A percentile compares a stretch with the other conserved stretches of the same genome.
These are phyloP conservation scores for Chrosomus eos DNA, from an alignment of 2,797 vertebrate genomes.

Conservation along the genomic window DNA sequence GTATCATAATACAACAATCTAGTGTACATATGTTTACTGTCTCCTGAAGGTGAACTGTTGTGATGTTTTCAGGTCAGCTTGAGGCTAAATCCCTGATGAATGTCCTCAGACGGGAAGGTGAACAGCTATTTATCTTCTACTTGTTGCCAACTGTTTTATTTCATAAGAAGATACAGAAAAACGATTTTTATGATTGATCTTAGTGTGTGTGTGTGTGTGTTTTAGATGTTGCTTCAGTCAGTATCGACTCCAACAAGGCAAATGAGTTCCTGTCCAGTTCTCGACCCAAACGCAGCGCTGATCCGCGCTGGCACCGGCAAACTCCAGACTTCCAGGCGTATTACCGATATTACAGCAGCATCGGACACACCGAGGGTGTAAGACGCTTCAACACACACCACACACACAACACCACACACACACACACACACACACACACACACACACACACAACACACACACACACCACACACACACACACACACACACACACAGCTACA, in stretches of 20 bases:
- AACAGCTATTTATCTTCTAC: neutral
- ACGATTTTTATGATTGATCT: too few species aligned
- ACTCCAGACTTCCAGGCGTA: conserved; percentile 84
- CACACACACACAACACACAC: too few species aligned
- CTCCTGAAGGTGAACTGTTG: neutral
- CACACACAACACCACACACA: too few species aligned
- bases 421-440: too few species aligned
- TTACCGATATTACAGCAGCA: conserved; percentile 85
- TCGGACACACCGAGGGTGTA: conserved; percentile 84
- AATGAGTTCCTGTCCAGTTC: conserved; percentile 75
- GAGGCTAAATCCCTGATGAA: conserved; percentile 76
- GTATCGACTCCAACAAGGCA: conserved; percentile 69
- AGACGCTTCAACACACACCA: conserved; percentile 52
- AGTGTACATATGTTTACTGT: neutral
- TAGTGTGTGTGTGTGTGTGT: neutral
- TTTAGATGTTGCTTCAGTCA: conserved; percentile 71
- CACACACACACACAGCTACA: too few species aligned
- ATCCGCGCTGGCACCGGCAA: conserved; percentile 76
- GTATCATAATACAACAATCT: too few species aligned
- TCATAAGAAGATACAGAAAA: too few species aligned
- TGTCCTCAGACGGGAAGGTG: conserved; percentile 74
- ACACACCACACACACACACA: too few species aligned
- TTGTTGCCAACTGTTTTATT: too few species aligned
- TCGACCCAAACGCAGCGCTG: conserved; percentile 74
- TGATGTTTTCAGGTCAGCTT: conserved; percentile 64